Conservation (phyloP, 2,797 vertebrate species). For the Coilia nasus region DNA sequence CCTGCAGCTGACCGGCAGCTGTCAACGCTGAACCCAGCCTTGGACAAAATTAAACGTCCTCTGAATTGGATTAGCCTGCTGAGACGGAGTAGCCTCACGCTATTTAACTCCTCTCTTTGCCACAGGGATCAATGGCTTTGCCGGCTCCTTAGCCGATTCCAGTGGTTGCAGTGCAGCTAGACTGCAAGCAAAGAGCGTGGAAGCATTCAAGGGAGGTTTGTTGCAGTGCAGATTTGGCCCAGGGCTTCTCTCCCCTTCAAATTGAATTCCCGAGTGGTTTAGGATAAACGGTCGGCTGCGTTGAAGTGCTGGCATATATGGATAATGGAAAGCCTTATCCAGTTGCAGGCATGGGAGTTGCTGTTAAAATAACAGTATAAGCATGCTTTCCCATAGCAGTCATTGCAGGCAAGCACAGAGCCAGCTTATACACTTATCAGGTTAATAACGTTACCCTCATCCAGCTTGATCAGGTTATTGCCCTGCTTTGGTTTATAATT, state of each 20-base stretch:
- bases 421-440: too few species aligned
- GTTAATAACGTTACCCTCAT: too few species aligned
- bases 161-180: not conserved
- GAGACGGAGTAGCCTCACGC: constrained; percentile 55
- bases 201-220: not conserved
- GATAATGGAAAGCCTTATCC: too few species aligned
- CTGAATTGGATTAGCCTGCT: constrained; percentile 65
- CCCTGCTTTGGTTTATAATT: too few species aligned
- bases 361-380: too few species aligned
- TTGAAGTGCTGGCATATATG: too few species aligned
- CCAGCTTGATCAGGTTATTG: too few species aligned
- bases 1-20: constrained; percentile 23
- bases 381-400: too few species aligned
- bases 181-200: not conserved
- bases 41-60: constrained; percentile 58
- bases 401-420: too few species aligned
- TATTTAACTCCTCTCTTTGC: constrained; percentile 46
- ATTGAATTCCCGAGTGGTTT: not conserved
- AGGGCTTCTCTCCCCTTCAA: not conserved
- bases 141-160: not conserved
- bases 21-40: constrained; percentile 48
- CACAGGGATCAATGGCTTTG: not conserved
- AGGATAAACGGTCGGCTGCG: too few species aligned
- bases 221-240: not conserved
- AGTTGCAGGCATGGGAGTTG: too few species aligned